Conservation (phyloP, 2,888 invertebrate genomes). For the Megastigmus dorsalis region DNA sequence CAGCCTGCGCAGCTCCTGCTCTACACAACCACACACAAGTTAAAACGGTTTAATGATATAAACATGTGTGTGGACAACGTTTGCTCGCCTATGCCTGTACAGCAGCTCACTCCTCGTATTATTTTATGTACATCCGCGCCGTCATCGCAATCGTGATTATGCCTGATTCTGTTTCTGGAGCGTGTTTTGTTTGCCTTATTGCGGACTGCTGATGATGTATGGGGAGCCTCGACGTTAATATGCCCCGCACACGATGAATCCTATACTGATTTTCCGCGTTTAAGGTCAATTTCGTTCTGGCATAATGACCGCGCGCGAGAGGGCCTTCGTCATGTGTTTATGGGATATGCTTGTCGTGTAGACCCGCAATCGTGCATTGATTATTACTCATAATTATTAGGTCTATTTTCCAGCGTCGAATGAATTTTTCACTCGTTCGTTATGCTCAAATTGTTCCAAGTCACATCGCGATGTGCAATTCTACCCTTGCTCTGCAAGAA, state of each 20-base stretch:
- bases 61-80: neutral
- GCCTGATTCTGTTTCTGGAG: conserved; percentile 2
- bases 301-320: conserved; percentile 9
- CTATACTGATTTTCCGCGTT: conserved; percentile 33
- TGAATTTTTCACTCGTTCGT: too few species aligned
- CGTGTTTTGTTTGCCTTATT: conserved; percentile 17
- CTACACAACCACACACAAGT: neutral
- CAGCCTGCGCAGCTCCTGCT: neutral
- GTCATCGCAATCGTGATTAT: conserved; percentile 17
- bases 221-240: neutral
- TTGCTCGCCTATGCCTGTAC: neutral
- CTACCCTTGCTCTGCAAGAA: too few species aligned
- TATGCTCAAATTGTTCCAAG: too few species aligned
- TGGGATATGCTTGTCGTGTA: neutral
- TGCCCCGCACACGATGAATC: neutral
- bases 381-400: neutral
- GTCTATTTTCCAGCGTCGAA: neutral
- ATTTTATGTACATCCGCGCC: conserved; percentile 1
- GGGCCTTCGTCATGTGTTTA: too few species aligned
- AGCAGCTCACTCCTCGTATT: neutral
- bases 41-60: conserved; percentile 20
- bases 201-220: conserved; percentile 14
- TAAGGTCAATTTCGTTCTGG: conserved; percentile 28
- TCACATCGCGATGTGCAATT: too few species aligned
- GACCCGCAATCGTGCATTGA: conserved; percentile 6